Evolutionary conservation across 2,113 vertebrate genomes (phyloP).

Genomic region (Hyperopisus bebe): DNA sequence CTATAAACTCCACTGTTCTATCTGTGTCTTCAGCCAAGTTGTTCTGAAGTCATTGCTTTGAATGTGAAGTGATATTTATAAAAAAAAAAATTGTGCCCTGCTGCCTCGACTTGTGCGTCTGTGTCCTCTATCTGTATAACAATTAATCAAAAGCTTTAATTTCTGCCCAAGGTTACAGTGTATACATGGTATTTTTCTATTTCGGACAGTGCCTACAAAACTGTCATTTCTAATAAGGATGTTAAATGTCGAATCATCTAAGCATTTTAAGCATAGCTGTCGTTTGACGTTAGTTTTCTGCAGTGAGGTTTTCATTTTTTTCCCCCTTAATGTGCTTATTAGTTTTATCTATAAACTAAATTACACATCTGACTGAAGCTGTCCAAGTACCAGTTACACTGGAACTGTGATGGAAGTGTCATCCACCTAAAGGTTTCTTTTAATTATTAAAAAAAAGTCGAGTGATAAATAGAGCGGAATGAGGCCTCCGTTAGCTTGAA

Average conservation of each 20-base stretch:
- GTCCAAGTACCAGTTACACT: background rate
- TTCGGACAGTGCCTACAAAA: constrained; percentile 9
- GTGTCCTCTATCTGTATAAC: constrained; percentile 3
- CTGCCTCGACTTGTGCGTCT: background rate
- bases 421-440: background rate
- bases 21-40: background rate
- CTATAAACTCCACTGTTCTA: background rate
- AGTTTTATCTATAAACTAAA: background rate
- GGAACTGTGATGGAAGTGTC: background rate
- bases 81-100: background rate
- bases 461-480: background rate
- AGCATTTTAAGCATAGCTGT: background rate
- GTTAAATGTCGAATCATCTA: background rate
- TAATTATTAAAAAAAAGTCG: background rate
- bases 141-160: constrained; percentile 4
- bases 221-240: constrained; percentile 16
- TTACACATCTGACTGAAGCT: background rate
- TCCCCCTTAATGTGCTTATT: background rate
- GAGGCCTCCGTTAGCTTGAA: background rate
- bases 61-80: background rate
- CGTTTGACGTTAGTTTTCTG: background rate
- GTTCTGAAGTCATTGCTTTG: background rate
- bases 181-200: constrained; percentile 2
- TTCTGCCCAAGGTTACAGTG: constrained; percentile 5
- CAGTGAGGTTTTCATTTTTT: background rate